phyloP scores from a whole-genome alignment of 2,797 vertebrate genomes.

The Holocentrus rufus region DNA sequence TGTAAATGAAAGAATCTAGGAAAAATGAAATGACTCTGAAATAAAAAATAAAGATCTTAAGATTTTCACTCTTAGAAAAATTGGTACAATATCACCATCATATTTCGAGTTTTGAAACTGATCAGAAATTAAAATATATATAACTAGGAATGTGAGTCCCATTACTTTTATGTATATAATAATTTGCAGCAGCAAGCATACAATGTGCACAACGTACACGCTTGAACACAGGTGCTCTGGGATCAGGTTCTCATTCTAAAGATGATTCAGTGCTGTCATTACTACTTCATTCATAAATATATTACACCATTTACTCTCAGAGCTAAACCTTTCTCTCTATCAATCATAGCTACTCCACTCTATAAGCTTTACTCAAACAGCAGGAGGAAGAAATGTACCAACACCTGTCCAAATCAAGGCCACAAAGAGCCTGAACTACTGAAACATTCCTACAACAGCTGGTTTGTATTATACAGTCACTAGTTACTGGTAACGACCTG shows the following conservation, averaged over 20 bases:
- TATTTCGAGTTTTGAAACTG: slow-evolving; percentile 24
- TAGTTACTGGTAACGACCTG: neutral
- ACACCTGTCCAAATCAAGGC: slow-evolving; percentile 31
- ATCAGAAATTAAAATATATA: slow-evolving; percentile 43
- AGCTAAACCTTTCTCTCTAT: slow-evolving; percentile 20
- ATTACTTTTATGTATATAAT: slow-evolving; percentile 31
- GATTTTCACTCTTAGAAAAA: slow-evolving; percentile 25
- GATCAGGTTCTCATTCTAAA: slow-evolving; percentile 26
- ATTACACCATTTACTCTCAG: slow-evolving; percentile 39
- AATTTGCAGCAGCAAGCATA: slow-evolving; percentile 49
- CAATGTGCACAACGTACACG: slow-evolving; percentile 21
- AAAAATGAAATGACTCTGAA: slow-evolving; percentile 33
- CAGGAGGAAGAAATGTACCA: slow-evolving; percentile 21
- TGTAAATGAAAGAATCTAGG: slow-evolving; percentile 26
- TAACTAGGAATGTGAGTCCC: slow-evolving; percentile 18
- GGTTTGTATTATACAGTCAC: slow-evolving; percentile 13
- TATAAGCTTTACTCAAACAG: slow-evolving; percentile 19
- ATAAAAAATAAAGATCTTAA: neutral
- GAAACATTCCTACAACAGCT: slow-evolving; percentile 10
- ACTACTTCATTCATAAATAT: slow-evolving; percentile 1
- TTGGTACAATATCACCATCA: slow-evolving; percentile 6
- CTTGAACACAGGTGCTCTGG: slow-evolving; percentile 37
- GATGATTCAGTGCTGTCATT: slow-evolving; percentile 13
- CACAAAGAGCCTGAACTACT: slow-evolving; percentile 7
- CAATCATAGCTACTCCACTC: slow-evolving; percentile 13